These are phyloP conservation scores for Amblyjoppa proteus DNA, from an alignment of 2,888 invertebrate genomes.

Conservation along the genomic window DNA sequence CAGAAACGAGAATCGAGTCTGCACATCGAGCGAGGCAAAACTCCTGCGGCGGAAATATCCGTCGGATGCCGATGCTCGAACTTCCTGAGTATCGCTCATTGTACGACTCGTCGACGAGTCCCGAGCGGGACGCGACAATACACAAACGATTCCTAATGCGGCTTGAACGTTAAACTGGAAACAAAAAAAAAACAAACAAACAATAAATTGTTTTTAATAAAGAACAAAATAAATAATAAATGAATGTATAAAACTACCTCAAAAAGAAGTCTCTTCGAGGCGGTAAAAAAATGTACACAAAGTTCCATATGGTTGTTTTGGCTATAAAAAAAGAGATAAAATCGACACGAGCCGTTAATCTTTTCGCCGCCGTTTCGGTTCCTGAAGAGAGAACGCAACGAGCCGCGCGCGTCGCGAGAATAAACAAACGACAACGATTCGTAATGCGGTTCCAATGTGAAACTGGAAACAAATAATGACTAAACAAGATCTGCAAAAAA, in stretches of 20 bases:
- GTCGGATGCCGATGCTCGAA: conserved; percentile 48
- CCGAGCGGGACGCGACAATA: background rate
- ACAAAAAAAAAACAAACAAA: background rate
- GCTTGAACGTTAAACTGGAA: background rate
- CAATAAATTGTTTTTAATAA: background rate
- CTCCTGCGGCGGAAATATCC: conserved; percentile 53
- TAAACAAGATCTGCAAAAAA: background rate
- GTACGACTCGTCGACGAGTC: conserved; percentile 12
- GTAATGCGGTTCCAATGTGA: background rate
- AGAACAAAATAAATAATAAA: background rate
- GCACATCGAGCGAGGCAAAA: conserved; percentile 20
- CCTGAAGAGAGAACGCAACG: too few species aligned
- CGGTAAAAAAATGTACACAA: background rate
- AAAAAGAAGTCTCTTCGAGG: background rate
- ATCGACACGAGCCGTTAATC: background rate
- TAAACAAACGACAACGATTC: conserved; percentile 15
- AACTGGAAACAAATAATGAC: background rate
- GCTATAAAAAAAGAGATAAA: background rate
- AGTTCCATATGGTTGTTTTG: background rate
- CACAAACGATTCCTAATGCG: conserved; percentile 6
- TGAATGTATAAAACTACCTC: background rate
- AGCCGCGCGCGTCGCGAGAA: background rate
- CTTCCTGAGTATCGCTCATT: conserved; percentile 45
- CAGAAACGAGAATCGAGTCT: conserved; percentile 12
- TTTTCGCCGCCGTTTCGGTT: too few species aligned